These are phyloP conservation scores for Brachyalestes nurse DNA, from an alignment of 2,797 vertebrate species.

Conservation along the genomic window DNA sequence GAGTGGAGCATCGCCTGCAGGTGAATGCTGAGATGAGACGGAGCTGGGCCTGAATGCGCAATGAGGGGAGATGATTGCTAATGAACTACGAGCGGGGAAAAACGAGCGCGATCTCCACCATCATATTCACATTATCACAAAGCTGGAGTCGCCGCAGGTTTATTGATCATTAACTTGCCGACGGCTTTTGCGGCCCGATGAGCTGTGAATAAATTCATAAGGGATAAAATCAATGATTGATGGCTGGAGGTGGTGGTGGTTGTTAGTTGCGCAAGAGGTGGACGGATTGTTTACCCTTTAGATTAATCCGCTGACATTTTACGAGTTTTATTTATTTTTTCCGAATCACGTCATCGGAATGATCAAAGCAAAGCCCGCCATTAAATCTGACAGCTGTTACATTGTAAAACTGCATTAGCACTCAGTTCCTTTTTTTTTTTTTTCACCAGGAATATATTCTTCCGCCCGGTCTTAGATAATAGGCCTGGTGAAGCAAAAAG, in stretches of 20 bases:
- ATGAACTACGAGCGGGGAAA: slow-evolving; percentile 48
- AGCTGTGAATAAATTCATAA: slow-evolving; percentile 46
- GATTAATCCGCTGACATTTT: slow-evolving; percentile 1
- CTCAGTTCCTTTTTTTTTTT: too few relatives aligned
- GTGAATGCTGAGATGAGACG: slow-evolving; percentile 53
- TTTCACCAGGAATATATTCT: background rate
- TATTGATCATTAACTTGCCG: slow-evolving; percentile 43
- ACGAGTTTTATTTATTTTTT: too few relatives aligned
- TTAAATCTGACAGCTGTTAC: background rate
- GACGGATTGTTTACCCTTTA: slow-evolving; percentile 9
- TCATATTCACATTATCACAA: slow-evolving; percentile 52
- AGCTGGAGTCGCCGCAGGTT: slow-evolving; percentile 30
- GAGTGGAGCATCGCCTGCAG: slow-evolving; percentile 64
- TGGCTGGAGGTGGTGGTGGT: background rate
- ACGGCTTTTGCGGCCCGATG: slow-evolving; percentile 22
- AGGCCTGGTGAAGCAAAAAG: background rate
- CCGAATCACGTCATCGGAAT: too few relatives aligned
- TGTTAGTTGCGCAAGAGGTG: background rate
- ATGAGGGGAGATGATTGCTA: slow-evolving; percentile 53
- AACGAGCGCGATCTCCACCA: slow-evolving; percentile 31
- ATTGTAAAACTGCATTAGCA: background rate
- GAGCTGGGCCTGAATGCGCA: slow-evolving; percentile 37
- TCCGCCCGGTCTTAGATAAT: slow-evolving; percentile 8
- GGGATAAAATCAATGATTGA: slow-evolving; percentile 22
- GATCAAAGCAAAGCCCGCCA: slow-evolving; percentile 1